A percentile compares a stretch with the other conserved stretches of the same genome.
phyloP scores from a whole-genome alignment of 2,113 vertebrate genomes.

The Pleuronectes platessa region DNA sequence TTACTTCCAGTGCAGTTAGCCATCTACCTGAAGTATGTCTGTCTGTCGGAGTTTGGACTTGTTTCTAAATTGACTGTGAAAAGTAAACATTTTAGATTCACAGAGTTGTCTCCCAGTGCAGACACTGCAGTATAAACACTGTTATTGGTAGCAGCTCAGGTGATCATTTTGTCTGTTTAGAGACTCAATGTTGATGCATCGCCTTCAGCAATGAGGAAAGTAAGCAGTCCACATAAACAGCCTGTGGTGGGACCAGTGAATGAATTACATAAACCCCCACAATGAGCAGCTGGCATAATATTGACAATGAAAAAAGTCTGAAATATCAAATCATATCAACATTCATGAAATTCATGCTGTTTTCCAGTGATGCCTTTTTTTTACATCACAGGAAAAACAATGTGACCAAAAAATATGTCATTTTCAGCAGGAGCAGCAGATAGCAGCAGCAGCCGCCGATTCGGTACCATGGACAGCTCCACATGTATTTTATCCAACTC shows the following conservation, averaged over 20 bases:
- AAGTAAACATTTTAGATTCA: conserved; percentile 25
- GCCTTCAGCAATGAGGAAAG: background rate
- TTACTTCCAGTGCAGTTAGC: conserved; percentile 13
- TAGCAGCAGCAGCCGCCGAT: background rate
- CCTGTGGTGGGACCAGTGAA: conserved; percentile 13
- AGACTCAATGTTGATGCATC: background rate
- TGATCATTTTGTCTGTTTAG: conserved; percentile 25
- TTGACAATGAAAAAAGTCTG: conserved; percentile 7
- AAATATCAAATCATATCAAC: conserved; percentile 30
- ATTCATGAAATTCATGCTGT: conserved; percentile 37
- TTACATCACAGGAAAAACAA: conserved; percentile 12
- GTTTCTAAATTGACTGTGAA: background rate
- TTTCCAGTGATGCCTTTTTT: conserved; percentile 16
- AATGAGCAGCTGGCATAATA: conserved; percentile 36
- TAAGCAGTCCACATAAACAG: conserved; percentile 5
- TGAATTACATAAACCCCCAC: background rate
- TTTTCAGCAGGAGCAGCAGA: conserved; percentile 14
- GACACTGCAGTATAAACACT: background rate
- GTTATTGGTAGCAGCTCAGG: conserved; percentile 3
- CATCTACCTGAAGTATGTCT: conserved; percentile 6
- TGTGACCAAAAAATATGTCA: background rate
- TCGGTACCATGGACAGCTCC: conserved; percentile 40
- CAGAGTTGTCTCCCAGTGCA: background rate
- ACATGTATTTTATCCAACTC: background rate
- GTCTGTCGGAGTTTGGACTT: no score